These are phyloP conservation scores for Montifringilla adamsi DNA, from an alignment of 2,113 vertebrate species.

Conservation along the genomic window DNA sequence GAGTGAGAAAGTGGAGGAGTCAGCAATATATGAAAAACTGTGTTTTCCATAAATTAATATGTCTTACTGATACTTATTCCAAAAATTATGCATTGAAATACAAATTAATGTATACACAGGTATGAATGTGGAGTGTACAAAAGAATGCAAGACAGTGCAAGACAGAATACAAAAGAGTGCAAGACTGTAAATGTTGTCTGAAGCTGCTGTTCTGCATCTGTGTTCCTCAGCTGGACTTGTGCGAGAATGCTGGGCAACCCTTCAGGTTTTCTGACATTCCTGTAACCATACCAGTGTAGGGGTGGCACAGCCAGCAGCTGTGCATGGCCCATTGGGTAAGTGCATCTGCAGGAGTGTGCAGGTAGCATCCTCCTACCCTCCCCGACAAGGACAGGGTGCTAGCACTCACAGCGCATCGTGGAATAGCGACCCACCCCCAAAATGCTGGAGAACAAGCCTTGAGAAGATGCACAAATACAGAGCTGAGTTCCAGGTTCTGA, in stretches of 20 bases:
- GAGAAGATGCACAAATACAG: conserved; percentile 40
- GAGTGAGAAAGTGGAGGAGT: neutral
- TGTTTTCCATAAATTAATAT: neutral
- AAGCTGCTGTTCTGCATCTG: neutral
- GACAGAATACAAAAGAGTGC: neutral
- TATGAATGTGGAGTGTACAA: neutral
- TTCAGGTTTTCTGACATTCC: neutral
- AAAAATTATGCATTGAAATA: neutral
- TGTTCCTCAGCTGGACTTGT: neutral
- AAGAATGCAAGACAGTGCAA: neutral
- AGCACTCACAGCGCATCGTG: neutral
- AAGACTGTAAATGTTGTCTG: neutral
- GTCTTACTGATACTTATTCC: neutral
- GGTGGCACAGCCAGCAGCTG: neutral
- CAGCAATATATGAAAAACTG: neutral
- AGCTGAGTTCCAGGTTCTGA: conserved; percentile 16
- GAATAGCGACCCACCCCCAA: neutral
- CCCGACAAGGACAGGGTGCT: neutral
- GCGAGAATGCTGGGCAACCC: neutral
- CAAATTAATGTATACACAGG: neutral
- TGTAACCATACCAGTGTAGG: neutral
- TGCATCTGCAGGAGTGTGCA: neutral
- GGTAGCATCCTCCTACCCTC: neutral
- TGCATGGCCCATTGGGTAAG: rapidly evolving
- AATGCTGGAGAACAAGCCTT: neutral